Evolutionary conservation across 1,140 invertebrate genomes (phyloP).

Genomic region (Trichomalopsis sarcophagae): DNA sequence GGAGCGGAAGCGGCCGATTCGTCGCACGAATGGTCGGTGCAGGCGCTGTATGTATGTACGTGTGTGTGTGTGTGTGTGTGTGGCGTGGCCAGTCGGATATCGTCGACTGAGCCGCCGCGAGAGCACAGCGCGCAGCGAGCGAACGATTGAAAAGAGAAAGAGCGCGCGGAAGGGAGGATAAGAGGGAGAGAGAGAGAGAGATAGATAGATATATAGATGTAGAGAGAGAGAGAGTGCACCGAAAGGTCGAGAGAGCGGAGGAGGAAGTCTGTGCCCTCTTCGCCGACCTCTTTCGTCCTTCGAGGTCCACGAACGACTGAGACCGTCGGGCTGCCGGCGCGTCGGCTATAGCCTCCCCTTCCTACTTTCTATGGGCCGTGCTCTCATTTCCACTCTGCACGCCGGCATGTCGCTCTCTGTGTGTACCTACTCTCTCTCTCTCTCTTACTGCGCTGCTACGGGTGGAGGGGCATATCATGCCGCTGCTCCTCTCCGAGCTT

Average conservation of each 20-base stretch:
- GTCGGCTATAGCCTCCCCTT: slow-evolving; percentile 73
- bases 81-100: slow-evolving; percentile 10
- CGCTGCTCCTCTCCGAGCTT: background rate
- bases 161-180: slow-evolving; percentile 31
- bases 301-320: slow-evolving; percentile 75
- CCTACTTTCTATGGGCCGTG: slow-evolving; percentile 72
- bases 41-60: too few relatives aligned
- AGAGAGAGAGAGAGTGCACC: slow-evolving; percentile 47
- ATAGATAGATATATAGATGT: slow-evolving; percentile 39
- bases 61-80: too few relatives aligned
- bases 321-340: slow-evolving; percentile 65
- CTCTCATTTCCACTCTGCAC: slow-evolving; percentile 67
- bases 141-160: slow-evolving; percentile 46
- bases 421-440: background rate
- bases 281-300: slow-evolving; percentile 74
- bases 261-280: slow-evolving; percentile 67
- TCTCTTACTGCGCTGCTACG: background rate
- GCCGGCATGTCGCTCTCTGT: background rate
- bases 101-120: slow-evolving; percentile 40
- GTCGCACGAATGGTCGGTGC: background rate
- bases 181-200: slow-evolving; percentile 32
- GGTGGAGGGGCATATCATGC: background rate
- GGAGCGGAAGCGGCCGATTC: slow-evolving; percentile 6
- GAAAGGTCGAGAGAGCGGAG: slow-evolving; percentile 61
- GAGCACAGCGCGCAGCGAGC: slow-evolving; percentile 30